phyloP scores from a whole-genome alignment of 2,797 vertebrate genomes.

The Bothrops alternatus region DNA sequence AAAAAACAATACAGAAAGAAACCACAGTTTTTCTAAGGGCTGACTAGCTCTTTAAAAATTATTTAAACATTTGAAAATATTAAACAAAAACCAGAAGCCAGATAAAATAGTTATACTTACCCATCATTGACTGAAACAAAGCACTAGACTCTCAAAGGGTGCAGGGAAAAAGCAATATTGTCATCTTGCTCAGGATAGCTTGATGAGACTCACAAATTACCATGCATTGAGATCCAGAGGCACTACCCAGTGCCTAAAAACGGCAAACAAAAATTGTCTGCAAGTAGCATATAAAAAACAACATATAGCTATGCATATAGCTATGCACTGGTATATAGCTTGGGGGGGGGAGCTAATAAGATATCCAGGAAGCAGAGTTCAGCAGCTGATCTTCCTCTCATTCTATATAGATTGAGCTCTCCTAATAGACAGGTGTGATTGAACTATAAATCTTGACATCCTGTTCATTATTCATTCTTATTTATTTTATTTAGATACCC shows the following conservation, averaged over 20 bases:
- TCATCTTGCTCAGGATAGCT: background rate
- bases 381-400: background rate
- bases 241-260: background rate
- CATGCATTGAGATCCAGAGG: background rate
- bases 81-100: background rate
- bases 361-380: background rate
- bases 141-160: too few relatives aligned
- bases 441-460: background rate
- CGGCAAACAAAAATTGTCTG: background rate
- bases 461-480: background rate
- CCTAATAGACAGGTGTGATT: background rate
- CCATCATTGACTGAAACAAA: too few relatives aligned
- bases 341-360: background rate
- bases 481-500: background rate
- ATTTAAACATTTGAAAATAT: background rate
- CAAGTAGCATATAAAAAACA: background rate
- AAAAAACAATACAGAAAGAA: conserved; percentile 9
- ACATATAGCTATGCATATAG: background rate
- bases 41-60: background rate
- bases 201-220: background rate
- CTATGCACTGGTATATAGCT: too few relatives aligned
- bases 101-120: background rate
- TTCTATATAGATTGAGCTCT: background rate
- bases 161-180: background rate
- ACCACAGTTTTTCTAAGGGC: background rate